Evolutionary conservation across 2,888 invertebrate genomes (phyloP).

Genomic region (Bombylius major): DNA sequence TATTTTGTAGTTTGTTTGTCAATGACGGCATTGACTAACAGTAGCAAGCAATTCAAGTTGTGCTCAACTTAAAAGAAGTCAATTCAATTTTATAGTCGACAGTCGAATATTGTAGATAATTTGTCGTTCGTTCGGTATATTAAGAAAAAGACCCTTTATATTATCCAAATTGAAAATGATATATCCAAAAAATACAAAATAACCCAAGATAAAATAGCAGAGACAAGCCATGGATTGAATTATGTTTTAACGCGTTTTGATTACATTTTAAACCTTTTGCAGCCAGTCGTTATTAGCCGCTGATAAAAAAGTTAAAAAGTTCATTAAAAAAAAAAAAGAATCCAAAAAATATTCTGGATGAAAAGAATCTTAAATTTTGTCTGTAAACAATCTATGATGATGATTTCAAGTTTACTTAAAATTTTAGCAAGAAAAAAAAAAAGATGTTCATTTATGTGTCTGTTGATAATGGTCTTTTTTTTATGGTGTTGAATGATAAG

Average conservation of each 20-base stretch:
- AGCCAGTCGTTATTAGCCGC: background rate
- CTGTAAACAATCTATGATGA: background rate
- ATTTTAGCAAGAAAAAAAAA: no score
- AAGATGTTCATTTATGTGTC: no score
- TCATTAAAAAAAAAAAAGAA: no score
- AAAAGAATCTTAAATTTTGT: no score
- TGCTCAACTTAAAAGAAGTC: no score
- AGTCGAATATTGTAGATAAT: no score
- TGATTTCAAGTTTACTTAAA: background rate
- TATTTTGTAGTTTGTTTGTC: slow-evolving; percentile 1
- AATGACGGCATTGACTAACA: background rate
- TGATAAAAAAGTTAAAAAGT: background rate
- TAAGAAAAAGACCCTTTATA: no score
- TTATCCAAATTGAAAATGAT: background rate
- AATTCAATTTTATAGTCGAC: no score
- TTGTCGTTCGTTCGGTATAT: no score
- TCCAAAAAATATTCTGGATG: no score
- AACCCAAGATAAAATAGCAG: background rate
- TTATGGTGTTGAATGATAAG: background rate
- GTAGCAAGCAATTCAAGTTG: no score
- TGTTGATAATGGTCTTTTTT: background rate
- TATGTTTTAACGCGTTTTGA: slow-evolving; percentile 6
- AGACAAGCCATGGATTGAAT: background rate
- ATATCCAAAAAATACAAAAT: background rate
- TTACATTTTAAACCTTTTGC: background rate